Conservation (phyloP, 2,888 invertebrate genomes). For the Drosophila barbarae region DNA sequence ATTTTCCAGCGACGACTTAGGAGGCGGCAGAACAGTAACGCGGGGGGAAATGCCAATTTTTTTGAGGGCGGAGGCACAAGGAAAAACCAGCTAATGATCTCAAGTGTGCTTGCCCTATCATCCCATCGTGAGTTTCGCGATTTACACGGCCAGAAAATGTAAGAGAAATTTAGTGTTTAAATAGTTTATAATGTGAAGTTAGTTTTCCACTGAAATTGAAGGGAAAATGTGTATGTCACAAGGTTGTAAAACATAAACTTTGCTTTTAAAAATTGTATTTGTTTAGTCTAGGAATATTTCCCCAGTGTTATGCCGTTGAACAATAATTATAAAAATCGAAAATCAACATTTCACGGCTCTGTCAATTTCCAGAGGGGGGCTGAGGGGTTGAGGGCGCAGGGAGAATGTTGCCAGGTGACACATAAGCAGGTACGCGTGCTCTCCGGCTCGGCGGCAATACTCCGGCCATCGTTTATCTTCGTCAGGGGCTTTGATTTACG, state of each 20-base stretch:
- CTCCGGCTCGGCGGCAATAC: neutral
- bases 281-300: too few relatives aligned
- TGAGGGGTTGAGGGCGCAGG: neutral
- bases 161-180: too few relatives aligned
- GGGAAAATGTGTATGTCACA: too few relatives aligned
- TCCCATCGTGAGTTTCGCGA: neutral
- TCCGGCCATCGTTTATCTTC: constrained; percentile 58
- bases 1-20: constrained; percentile 30
- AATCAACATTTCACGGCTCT: constrained; percentile 11
- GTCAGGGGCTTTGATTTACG: constrained; percentile 63
- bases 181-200: too few relatives aligned
- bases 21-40: constrained; percentile 17
- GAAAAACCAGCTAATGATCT: constrained; percentile 28
- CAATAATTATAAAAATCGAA: constrained; percentile 14
- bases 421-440: constrained; percentile 1
- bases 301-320: neutral
- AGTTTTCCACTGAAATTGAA: too few relatives aligned
- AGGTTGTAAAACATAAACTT: too few relatives aligned
- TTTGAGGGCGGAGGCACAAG: neutral
- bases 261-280: too few relatives aligned
- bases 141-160: neutral
- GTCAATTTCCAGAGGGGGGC: neutral
- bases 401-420: constrained; percentile 21
- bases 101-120: constrained; percentile 27
- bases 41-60: constrained; percentile 2